These are phyloP conservation scores for Megaceryle alcyon DNA, from an alignment of 2,797 vertebrate genomes.

Conservation along the genomic window DNA sequence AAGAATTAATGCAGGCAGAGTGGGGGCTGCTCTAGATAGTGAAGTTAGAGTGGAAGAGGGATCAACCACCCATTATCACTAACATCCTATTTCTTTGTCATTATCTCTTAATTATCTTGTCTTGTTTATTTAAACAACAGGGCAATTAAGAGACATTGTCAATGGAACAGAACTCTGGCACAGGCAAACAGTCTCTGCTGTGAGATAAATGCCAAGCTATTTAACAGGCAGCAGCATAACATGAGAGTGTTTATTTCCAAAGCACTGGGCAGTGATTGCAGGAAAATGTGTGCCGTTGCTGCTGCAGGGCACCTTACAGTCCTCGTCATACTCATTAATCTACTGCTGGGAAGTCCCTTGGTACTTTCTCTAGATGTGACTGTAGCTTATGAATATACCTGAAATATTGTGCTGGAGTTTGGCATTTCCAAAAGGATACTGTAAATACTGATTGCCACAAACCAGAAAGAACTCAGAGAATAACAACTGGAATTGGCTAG, in stretches of 20 bases:
- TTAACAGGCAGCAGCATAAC: slow-evolving; percentile 58
- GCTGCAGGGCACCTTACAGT: not conserved
- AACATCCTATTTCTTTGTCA: slow-evolving; percentile 56
- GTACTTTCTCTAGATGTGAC: not conserved
- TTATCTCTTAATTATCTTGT: slow-evolving; percentile 75
- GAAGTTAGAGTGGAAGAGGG: not conserved
- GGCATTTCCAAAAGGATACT: not conserved
- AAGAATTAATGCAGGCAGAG: not conserved
- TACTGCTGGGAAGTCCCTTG: not conserved
- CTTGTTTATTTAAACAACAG: slow-evolving; percentile 73
- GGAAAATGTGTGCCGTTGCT: not conserved
- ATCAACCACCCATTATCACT: slow-evolving; percentile 38
- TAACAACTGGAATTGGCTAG: not conserved
- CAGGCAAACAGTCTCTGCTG: slow-evolving; percentile 43
- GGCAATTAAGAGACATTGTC: slow-evolving; percentile 71
- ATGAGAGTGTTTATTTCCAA: slow-evolving; percentile 38
- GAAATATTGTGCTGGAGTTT: not conserved
- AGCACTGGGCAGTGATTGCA: slow-evolving; percentile 34
- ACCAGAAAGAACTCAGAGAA: not conserved
- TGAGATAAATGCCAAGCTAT: slow-evolving; percentile 70
- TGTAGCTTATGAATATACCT: not conserved
- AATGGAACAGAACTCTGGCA: slow-evolving; percentile 71
- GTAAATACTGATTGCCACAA: not conserved
- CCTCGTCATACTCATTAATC: not conserved
- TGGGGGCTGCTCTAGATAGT: not conserved